These are phyloP conservation scores for Heliothis subflexa DNA, from an alignment of 1,140 invertebrate genomes.

Conservation along the genomic window DNA sequence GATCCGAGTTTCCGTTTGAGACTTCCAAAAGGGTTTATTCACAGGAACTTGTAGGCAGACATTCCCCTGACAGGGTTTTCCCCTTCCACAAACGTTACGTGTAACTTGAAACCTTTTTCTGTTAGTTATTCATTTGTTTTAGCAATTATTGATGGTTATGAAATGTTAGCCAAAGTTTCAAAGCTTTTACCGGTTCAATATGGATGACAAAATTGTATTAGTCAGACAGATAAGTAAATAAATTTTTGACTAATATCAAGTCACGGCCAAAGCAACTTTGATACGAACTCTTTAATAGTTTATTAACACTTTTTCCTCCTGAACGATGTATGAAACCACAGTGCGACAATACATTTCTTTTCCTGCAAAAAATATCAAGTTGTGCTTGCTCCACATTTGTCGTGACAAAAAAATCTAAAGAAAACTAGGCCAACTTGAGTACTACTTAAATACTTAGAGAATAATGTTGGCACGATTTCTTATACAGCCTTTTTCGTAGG, in stretches of 20 bases:
- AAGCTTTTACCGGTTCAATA: neutral
- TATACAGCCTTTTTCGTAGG: constrained; percentile 27
- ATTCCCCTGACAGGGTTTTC: too few relatives aligned
- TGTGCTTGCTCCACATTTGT: neutral
- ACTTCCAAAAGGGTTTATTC: too few relatives aligned
- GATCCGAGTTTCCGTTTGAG: too few relatives aligned
- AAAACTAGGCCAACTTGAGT: constrained; percentile 33
- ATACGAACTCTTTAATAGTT: too few relatives aligned
- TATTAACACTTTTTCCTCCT: neutral
- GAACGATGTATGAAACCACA: too few relatives aligned
- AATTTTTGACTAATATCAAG: too few relatives aligned
- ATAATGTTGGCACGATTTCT: neutral
- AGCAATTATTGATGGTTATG: neutral
- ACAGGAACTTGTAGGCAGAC: too few relatives aligned
- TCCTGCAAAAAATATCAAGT: neutral
- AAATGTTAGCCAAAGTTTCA: neutral
- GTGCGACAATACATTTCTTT: neutral
- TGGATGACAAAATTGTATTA: constrained; percentile 1
- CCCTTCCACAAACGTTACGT: neutral
- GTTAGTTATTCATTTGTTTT: neutral
- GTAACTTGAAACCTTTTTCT: neutral
- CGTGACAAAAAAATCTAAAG: constrained; percentile 28
- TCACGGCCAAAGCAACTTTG: too few relatives aligned
- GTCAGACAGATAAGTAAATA: neutral
- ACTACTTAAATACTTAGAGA: neutral